Evolutionary conservation across 2,113 vertebrate genomes (phyloP), one percentile per base, ranked within the genome.

Genomic region (Lagopus muta): DNA sequence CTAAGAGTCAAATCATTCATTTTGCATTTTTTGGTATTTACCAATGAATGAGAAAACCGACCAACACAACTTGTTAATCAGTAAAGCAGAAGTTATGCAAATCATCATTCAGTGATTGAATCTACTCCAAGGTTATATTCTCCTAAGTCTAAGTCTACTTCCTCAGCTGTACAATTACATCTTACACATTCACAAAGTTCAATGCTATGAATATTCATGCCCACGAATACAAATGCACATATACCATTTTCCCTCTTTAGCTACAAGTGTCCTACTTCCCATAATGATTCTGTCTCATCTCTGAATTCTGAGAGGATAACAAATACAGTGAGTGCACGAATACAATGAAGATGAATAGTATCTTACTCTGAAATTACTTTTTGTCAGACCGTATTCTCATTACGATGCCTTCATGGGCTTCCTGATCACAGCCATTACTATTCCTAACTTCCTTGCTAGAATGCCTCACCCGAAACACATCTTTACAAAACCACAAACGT

Each of bases 1-100:
- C 25, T 57, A 78, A 42, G 14, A 81, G 42, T 8, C 84, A 75
- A 87, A 24, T 9, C 0, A 6, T 1, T 0, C 25, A 8, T n/a
- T 86, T 88, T 48, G 3, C 43, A 70, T 74, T 66, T 43, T 48
- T 75, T 47, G 15, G 1, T 82, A 27, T 57, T 81, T 87, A 47
- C 34, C 45, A 40, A 69, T 12, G 27, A 36, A 55, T 43, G 69
- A 66, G 55, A 57, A 81, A 77, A 76, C 6, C 20, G 47, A 30
- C 20, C 57, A 79, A 45, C 5, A 4, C 24, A 67, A 22, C 10
- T 28, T 65, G 70, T 20, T 62, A 32, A 32, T 7, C 40, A 43
- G 1, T 4, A 17, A 24, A 70, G 42, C 3, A 40, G 8, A 54
- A 74, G 21, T 3, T 25, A 50, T 15, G 36, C 17, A 42, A 45